Base-by-base conservation (phyloP, 2,888 invertebrate genomes). In the Cremastinae sp. region DNA sequence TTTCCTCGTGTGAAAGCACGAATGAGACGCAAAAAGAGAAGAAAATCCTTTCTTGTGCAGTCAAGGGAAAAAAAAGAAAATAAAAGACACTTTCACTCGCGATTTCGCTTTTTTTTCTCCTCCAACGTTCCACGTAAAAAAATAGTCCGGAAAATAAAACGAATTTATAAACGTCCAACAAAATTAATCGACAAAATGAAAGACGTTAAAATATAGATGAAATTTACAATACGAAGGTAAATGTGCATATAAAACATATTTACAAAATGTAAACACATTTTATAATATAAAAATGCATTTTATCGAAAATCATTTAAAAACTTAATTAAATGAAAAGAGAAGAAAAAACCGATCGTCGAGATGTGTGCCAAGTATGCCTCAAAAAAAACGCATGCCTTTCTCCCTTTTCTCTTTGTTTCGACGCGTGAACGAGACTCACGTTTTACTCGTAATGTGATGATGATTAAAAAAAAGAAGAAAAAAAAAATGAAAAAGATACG, bases 401-500 rank as follows among this genome's bases (percentile, higher is more conserved):
- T 49, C 5, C 18, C 18, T 20, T 5, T 18, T 20, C 8, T 49
- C 18, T 49, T 41, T 22, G 22, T 12, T 51, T 37, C 59, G 41
- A 49, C 69, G 16, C 58, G 18, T 35, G 66, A 20, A 20, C 43
- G 69, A 41, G 22, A 16, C 18, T 71, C 59, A 45, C 59, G 39
- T 58, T 75, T 45, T 41, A 28, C 12, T 41, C 9, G 47, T 49
- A n/a, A 22, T 62, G 43, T 78, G 35, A 77, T 53, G 71, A 78
- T 68, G 64, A 49, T 61, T 65, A 70, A 72, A 77, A 61, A 70
- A 49, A 22, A 28, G 22, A 12, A 18, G 47, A 69, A 41, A 20
- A 56, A 35, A 78, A 78, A 71, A 55, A 80, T 68, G 77, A 74
- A 72, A 79, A 76, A 76, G 81, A 80, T 80, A 86, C 84, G 82